phyloP scores from a whole-genome alignment of 2,888 invertebrate genomes.

The Nesidiocoris tenuis region DNA sequence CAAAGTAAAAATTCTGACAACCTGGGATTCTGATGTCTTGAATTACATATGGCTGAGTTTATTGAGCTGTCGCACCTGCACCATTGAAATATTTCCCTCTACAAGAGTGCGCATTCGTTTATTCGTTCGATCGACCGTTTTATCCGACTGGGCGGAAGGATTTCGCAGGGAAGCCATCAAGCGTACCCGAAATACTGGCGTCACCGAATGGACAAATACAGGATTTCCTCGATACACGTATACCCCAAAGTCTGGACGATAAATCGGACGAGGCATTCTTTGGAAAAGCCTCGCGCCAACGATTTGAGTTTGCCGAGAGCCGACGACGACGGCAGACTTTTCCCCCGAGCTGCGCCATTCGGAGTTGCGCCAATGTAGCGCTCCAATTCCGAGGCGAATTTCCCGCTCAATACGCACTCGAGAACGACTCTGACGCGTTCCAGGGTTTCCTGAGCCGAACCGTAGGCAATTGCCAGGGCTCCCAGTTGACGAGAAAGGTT shows the following conservation, averaged over 20 bases:
- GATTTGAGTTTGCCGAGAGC: slow-evolving; percentile 20
- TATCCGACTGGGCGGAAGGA: no score
- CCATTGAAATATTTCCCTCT: no score
- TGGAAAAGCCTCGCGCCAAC: slow-evolving; percentile 13
- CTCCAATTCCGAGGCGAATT: slow-evolving; percentile 7
- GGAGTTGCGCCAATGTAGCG: neutral
- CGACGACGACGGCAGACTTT: slow-evolving; percentile 9
- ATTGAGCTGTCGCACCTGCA: no score
- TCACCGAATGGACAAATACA: slow-evolving; percentile 1
- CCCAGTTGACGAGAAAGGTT: slow-evolving; percentile 23
- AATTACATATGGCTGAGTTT: no score
- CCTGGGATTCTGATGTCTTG: no score
- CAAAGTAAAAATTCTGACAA: no score
- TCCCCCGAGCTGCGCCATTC: neutral
- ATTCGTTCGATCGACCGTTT: no score
- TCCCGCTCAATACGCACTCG: slow-evolving; percentile 25
- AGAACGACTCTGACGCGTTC: slow-evolving; percentile 9
- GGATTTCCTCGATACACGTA: slow-evolving; percentile 10
- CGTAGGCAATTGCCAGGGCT: slow-evolving; percentile 24
- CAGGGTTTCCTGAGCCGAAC: slow-evolving; percentile 5
- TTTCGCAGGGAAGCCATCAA: no score
- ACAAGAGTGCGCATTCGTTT: no score
- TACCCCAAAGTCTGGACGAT: slow-evolving; percentile 4
- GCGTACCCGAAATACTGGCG: neutral
- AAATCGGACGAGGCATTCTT: slow-evolving; percentile 6